These are phyloP conservation scores for Argya squamiceps DNA, from an alignment of 2,797 vertebrate genomes.

Conservation along the genomic window DNA sequence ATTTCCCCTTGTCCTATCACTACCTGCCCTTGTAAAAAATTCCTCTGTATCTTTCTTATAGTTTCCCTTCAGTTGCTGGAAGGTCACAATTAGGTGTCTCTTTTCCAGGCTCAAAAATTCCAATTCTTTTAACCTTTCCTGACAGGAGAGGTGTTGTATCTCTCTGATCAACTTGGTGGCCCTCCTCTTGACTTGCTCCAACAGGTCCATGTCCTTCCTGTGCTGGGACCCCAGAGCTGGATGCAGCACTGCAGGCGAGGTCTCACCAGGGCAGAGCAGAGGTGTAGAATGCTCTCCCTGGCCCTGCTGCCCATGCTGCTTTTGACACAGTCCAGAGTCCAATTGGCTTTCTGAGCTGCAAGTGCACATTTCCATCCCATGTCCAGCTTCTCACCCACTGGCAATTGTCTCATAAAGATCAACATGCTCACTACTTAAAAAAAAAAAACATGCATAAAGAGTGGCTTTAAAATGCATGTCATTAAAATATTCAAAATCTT, in stretches of 20 bases:
- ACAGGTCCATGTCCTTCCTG: not conserved
- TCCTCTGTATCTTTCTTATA: not conserved
- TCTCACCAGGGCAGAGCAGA: not conserved
- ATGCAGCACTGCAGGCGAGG: not conserved
- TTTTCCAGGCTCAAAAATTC: not conserved
- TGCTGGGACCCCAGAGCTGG: not conserved
- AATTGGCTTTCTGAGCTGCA: not conserved
- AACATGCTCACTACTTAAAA: fast-evolving
- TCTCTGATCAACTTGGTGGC: not conserved
- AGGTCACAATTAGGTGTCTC: not conserved
- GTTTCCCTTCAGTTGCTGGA: not conserved
- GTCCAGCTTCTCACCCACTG: not conserved
- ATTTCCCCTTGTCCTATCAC: not conserved
- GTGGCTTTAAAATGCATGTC: not conserved
- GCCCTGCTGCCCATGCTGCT: fast-evolving
- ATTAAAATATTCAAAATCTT: not conserved
- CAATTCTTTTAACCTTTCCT: not conserved
- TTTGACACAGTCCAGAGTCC: fast-evolving
- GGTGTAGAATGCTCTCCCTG: fast-evolving
- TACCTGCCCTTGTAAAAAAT: not conserved
- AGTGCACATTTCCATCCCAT: not conserved
- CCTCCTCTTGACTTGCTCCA: fast-evolving
- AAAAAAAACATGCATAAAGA: not conserved
- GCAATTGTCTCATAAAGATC: not conserved
- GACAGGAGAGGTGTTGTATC: not conserved